phyloP scores from a whole-genome alignment of 2,113 vertebrate species.

The Balaeniceps rex region DNA sequence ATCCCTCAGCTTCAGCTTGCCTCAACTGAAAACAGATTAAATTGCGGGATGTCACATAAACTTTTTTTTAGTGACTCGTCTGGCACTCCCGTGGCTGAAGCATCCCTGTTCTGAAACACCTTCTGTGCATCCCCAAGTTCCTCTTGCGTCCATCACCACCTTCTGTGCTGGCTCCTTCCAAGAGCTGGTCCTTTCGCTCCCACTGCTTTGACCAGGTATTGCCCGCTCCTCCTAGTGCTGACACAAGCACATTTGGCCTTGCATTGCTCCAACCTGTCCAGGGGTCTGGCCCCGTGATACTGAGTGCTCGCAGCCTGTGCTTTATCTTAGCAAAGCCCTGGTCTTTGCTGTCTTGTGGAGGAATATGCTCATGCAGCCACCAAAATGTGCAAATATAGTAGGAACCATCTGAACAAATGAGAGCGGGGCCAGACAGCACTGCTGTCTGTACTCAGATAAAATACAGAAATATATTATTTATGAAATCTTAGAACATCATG shows the following conservation, averaged over 20 bases:
- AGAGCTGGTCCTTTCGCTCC: not conserved
- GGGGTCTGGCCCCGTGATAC: not conserved
- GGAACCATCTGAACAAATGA: not conserved
- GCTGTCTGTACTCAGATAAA: rapidly evolving
- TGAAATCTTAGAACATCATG: not conserved
- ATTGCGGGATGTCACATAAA: not conserved
- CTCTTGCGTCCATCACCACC: not conserved
- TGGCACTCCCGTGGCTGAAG: not conserved
- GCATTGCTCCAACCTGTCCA: not conserved
- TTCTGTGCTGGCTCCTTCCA: rapidly evolving
- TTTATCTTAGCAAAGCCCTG: not conserved
- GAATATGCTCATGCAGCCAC: not conserved
- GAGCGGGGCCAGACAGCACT: not conserved
- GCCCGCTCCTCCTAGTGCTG: not conserved
- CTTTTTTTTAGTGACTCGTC: not conserved
- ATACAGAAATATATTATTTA: not conserved
- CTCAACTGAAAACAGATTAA: not conserved
- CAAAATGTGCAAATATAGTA: not conserved
- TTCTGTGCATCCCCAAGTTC: not conserved
- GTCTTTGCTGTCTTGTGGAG: not conserved
- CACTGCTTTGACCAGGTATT: not conserved
- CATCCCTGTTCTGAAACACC: not conserved
- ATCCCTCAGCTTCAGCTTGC: not conserved
- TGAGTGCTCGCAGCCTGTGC: not conserved
- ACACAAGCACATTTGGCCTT: not conserved